Percentiles rank a stretch among this genome's conserved stretches.
phyloP scores from a whole-genome alignment of 1,140 invertebrate species.

The Papilio polyxenes region DNA sequence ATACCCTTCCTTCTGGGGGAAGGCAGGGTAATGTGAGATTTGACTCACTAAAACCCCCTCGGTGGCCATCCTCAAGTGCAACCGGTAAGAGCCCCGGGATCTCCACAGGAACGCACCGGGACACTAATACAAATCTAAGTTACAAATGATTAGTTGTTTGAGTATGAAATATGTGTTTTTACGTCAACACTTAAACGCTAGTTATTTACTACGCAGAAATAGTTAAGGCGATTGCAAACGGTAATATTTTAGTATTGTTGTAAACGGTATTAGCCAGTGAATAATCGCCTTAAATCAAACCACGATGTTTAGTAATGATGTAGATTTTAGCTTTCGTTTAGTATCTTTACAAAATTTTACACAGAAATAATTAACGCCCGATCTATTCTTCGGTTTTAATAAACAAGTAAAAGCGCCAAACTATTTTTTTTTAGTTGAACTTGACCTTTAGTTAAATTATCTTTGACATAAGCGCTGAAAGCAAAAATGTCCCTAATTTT shows the following conservation, averaged over 20 bases:
- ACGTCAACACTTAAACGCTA: slow-evolving; percentile 26
- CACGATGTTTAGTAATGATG: slow-evolving; percentile 13
- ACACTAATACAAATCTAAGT: not conserved
- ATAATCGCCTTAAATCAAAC: slow-evolving; percentile 25
- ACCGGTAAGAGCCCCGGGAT: too few relatives aligned
- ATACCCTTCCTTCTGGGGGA: too few relatives aligned
- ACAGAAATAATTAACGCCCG: not conserved
- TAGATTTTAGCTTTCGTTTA: not conserved
- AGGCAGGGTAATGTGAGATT: too few relatives aligned
- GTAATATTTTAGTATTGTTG: slow-evolving; percentile 18
- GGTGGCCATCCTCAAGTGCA: too few relatives aligned
- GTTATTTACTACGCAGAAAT: slow-evolving; percentile 32
- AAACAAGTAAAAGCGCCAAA: too few relatives aligned
- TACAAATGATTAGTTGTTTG: slow-evolving; percentile 8
- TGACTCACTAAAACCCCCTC: too few relatives aligned
- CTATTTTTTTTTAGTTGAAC: too few relatives aligned
- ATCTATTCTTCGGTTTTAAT: too few relatives aligned
- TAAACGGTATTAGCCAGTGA: slow-evolving; percentile 20
- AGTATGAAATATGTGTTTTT: not conserved
- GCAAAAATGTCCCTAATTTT: too few relatives aligned
- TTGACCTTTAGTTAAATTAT: too few relatives aligned
- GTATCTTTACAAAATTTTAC: not conserved
- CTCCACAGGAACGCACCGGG: too few relatives aligned
- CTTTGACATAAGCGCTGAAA: too few relatives aligned
- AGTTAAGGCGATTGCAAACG: not conserved